Evolutionary conservation across 2,888 invertebrate genomes (phyloP), one percentile per base, ranked within the genome.

Genomic region (Acrobasis suavella): DNA sequence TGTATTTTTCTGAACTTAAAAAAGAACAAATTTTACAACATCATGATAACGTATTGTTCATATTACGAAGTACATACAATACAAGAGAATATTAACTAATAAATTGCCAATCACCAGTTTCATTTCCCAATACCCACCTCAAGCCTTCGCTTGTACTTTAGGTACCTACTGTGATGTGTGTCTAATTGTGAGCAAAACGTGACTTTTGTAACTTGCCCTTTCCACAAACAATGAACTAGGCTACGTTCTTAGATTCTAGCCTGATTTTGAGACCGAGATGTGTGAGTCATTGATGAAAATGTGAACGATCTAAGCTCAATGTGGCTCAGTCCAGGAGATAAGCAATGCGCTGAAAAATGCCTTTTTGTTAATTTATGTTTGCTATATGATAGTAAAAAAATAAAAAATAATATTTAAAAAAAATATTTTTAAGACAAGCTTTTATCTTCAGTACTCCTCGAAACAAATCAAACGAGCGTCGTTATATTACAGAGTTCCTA

Each of bases 21-120:
- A 42, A 12, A 12, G 10, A 12, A 10, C 10, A 12, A 14, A 14
- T 12, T 12, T 3, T 3, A 42, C 12, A 42, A 42, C 12, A 12
- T 1, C n/a, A 14, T 46, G n/a, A 10, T 46, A 14, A 0, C 0
- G 3, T 5, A 8, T 32, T 7, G 7, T 32, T 32, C 1, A 46
- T 46, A 14, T 46, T 12, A 14, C n/a, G 46, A 46, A 12, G 46
- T 14, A 46, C 42, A 14, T 46, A 14, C 14, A 14, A 10, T 46
- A 46, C n/a, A 6, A 46, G 6, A 46, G 46, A 46, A n/a, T 14
- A 46, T 46, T 46, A 46, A 46, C n/a, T 46, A 46, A 46, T 14
- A 46, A 46, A 46, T 46, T 46, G 46, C 46, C 46, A 46, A 46
- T 46, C 46, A 46, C 46, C n/a, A 46, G n/a, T 46, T 46, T 46